A percentile compares a stretch with the other conserved stretches of the same genome.
phyloP scores from a whole-genome alignment of 2,888 invertebrate species.

The Eucera pruinosa region DNA sequence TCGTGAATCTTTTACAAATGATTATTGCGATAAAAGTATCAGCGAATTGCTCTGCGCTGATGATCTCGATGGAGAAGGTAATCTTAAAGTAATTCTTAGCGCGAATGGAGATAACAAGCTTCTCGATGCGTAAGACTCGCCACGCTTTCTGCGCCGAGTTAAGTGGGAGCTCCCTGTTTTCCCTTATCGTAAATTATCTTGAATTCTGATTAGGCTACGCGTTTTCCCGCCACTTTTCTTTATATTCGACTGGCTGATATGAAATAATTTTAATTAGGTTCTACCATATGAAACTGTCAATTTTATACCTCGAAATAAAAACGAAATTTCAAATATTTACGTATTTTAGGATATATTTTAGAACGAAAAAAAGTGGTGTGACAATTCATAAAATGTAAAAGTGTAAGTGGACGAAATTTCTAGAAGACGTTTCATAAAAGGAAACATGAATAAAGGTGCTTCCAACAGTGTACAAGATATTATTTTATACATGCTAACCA shows the following conservation, averaged over 20 bases:
- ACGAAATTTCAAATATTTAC: too few species aligned
- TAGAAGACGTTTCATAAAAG: too few species aligned
- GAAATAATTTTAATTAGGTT: neutral
- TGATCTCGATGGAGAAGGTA: slow-evolving; percentile 1
- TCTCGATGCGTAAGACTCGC: slow-evolving; percentile 4
- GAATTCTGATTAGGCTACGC: slow-evolving; percentile 14
- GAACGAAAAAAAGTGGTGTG: too few species aligned
- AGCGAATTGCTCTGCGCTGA: neutral
- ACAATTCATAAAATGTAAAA: too few species aligned
- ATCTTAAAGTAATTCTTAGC: slow-evolving; percentile 1
- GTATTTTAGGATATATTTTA: too few species aligned
- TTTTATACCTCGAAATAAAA: too few species aligned
- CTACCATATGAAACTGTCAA: too few species aligned
- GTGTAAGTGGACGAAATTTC: too few species aligned
- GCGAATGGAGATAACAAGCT: neutral
- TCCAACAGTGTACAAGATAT: too few species aligned
- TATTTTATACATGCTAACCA: too few species aligned
- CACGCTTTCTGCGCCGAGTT: slow-evolving; percentile 47
- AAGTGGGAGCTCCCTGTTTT: neutral
- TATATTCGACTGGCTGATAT: neutral
- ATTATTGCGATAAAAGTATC: neutral
- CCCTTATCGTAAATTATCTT: slow-evolving; percentile 27
- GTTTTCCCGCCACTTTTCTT: slow-evolving; percentile 7
- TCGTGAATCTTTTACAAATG: neutral
- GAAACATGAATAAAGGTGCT: too few species aligned